Base-by-base conservation (phyloP, 2,113 vertebrate genomes). In the Solea solea region DNA sequence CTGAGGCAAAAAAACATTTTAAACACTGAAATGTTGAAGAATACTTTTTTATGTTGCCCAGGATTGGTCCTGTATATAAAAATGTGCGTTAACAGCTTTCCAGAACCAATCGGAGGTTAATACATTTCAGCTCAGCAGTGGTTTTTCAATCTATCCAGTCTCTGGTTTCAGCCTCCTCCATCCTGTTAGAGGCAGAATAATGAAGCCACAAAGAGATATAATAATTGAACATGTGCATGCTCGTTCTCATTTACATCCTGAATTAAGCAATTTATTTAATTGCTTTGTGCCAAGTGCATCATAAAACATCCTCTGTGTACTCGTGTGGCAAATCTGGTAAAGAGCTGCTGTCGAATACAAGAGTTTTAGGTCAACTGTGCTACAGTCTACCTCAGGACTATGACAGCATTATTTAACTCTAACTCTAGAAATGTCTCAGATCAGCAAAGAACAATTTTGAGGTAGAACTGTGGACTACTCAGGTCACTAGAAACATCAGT, bases 1-100 rank as follows among this genome's bases (percentile, higher is more conserved):
- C 82, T 50, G 84, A 52, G 59, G 44, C 55, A 51, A 21, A 21
- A 21, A 21, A 21, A 21, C 21, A 21, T 61, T 64, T 72, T 55
- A 63, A 46, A 46, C 49, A 74, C 55, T 34, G 34, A 86, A 72
- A 83, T 58, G 40, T 51, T 60, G 48, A 80, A 25, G 62, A 60
- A n/a, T 27, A 52, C 71, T 69, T 21, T 21, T 67, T 58, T 75
- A 52, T 52, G 39, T 76, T 76, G n/a, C 78, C 16, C 58, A 56
- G 28, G 44, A 25, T 71, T 34, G 27, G 14, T 34, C 41, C 21
- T 21, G 21, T 12, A n/a, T 28, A 65, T 52, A 74, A 78, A 70
- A 39, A 16, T 64, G 39, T 54, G 66, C 16, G 14, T 34, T 9
- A 74, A 53, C n/a, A 55, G 53, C 16, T 53, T 48, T 54, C 55